These are phyloP conservation scores for Karalla daura DNA, from an alignment of 2,797 vertebrate genomes.

Conservation along the genomic window DNA sequence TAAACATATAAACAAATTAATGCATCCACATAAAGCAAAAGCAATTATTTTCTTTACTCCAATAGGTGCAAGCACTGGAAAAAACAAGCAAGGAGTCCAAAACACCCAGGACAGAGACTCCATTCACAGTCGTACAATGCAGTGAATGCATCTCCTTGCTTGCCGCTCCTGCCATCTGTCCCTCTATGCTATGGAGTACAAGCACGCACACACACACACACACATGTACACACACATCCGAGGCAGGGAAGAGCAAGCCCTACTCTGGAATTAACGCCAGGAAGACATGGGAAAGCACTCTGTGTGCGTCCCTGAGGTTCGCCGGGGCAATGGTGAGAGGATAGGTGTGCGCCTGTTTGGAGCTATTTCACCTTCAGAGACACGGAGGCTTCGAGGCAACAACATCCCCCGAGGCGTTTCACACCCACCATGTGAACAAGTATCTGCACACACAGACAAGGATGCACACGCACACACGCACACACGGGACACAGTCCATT, in stretches of 20 bases:
- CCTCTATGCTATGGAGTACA: constrained; percentile 8
- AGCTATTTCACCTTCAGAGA: constrained; percentile 78
- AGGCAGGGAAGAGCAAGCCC: constrained; percentile 39
- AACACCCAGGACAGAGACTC: too few species aligned
- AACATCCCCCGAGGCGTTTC: constrained; percentile 64
- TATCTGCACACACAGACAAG: constrained; percentile 16
- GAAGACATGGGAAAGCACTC: constrained; percentile 80
- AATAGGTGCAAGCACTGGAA: too few species aligned
- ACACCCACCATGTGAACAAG: constrained; percentile 65
- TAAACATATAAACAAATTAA: too few species aligned
- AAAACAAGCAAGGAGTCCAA: too few species aligned
- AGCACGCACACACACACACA: constrained; percentile 6
- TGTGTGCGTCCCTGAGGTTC: constrained; percentile 52
- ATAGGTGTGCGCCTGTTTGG: constrained; percentile 68
- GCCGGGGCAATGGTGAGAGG: constrained; percentile 72
- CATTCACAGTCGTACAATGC: too few species aligned
- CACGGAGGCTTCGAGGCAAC: constrained; percentile 73
- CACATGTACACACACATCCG: constrained; percentile 6
- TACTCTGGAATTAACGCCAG: constrained; percentile 63
- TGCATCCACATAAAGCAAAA: too few species aligned
- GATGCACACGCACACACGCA: constrained; percentile 24
- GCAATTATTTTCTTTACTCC: too few species aligned
- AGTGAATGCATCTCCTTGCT: neutral
- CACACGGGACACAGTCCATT: constrained; percentile 5
- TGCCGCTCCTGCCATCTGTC: neutral